Conservation (phyloP, 2,888 invertebrate genomes). For the Ectemnius lituratus region DNA sequence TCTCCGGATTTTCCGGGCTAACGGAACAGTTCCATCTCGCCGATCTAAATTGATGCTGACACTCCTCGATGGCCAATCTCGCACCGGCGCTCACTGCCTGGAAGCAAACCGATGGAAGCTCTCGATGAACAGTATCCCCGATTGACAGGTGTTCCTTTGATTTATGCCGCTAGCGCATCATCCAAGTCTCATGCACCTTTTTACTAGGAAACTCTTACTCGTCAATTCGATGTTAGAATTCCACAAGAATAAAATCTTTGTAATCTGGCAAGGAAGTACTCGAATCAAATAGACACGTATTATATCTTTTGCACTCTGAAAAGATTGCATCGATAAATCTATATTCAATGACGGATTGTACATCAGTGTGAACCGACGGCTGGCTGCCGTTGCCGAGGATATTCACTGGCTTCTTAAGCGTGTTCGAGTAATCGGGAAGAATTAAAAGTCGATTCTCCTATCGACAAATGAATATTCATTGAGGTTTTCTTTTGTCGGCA, state of each 20-base stretch:
- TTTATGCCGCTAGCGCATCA: slow-evolving; percentile 1
- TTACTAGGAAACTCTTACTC: background rate
- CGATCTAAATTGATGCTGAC: slow-evolving; percentile 92
- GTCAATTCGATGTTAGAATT: background rate
- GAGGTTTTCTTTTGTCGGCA: slow-evolving; percentile 55
- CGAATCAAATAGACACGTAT: background rate
- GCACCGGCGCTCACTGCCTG: slow-evolving; percentile 91
- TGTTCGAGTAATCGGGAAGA: slow-evolving; percentile 51
- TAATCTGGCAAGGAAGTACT: too few species aligned
- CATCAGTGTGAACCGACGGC: slow-evolving; percentile 1
- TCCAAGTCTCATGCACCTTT: background rate
- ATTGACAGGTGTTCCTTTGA: slow-evolving; percentile 11
- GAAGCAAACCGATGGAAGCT: slow-evolving; percentile 69
- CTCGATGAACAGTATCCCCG: slow-evolving; percentile 22
- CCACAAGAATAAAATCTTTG: too few species aligned
- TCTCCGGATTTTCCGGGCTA: slow-evolving; percentile 84
- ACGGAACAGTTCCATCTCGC: slow-evolving; percentile 95
- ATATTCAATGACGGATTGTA: slow-evolving; percentile 16
- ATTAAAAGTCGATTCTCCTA: slow-evolving; percentile 56
- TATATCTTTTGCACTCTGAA: background rate
- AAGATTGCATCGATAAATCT: slow-evolving; percentile 4
- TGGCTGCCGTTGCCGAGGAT: slow-evolving; percentile 4
- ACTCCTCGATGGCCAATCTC: slow-evolving; percentile 91
- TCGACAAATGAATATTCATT: slow-evolving; percentile 67
- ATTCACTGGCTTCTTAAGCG: slow-evolving; percentile 25